These are phyloP conservation scores for Chrysolophus pictus DNA, from an alignment of 2,797 vertebrate genomes.

Conservation along the genomic window DNA sequence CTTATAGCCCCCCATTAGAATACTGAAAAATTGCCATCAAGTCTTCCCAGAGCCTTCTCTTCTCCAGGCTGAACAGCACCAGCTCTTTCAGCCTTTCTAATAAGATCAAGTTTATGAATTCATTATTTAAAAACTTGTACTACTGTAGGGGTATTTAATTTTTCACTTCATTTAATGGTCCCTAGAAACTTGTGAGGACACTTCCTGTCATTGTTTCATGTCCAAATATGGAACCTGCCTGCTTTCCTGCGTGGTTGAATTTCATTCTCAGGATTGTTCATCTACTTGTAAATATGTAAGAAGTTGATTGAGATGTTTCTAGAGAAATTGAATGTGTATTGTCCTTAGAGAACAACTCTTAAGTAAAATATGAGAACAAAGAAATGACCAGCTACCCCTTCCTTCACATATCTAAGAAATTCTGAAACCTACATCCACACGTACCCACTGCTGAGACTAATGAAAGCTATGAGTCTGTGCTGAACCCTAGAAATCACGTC, in stretches of 20 bases:
- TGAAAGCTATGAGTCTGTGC: background rate
- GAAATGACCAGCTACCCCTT: background rate
- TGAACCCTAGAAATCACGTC: background rate
- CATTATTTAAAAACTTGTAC: background rate
- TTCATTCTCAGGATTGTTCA: background rate
- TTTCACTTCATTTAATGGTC: background rate
- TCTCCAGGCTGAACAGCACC: no score
- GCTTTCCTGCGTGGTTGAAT: background rate
- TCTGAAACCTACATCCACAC: background rate
- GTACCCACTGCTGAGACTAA: accelerated
- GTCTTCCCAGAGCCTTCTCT: no score
- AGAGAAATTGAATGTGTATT: background rate
- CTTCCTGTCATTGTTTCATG: background rate
- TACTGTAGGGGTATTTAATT: background rate
- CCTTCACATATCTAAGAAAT: background rate
- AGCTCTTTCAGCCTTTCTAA: background rate
- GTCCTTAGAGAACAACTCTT: background rate
- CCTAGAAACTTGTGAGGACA: background rate
- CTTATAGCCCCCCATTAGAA: no score
- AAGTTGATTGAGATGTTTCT: background rate
- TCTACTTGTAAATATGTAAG: background rate
- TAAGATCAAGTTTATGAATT: background rate
- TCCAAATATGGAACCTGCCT: background rate
- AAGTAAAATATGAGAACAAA: background rate
- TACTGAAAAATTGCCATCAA: no score